These are phyloP conservation scores for Periparus ater DNA, from an alignment of 2,797 vertebrate genomes.

Conservation along the genomic window DNA sequence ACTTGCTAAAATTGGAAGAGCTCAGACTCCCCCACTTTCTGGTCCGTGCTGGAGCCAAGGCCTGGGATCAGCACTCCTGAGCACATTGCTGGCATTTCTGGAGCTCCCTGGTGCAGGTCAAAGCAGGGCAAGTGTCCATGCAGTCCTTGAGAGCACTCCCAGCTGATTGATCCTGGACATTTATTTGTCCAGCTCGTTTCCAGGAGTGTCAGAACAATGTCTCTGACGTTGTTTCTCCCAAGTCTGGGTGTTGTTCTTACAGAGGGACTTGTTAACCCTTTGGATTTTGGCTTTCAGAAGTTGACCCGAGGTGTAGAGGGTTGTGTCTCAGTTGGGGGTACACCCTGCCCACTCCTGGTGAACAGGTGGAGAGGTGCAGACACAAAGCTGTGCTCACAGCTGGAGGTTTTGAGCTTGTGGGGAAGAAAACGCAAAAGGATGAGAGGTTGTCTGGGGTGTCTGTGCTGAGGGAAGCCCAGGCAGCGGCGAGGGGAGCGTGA, in stretches of 20 bases:
- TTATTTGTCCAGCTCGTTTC: neutral
- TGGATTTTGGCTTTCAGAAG: neutral
- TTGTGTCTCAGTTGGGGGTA: neutral
- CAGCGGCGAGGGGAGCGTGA: accelerated
- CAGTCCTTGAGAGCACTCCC: neutral
- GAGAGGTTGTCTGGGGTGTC: accelerated
- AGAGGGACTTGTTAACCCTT: neutral
- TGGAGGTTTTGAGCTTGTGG: neutral
- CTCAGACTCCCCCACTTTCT: neutral
- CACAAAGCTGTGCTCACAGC: accelerated
- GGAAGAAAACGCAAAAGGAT: neutral
- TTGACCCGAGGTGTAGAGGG: neutral
- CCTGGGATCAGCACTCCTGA: neutral
- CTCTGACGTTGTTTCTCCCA: neutral
- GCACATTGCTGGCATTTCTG: neutral
- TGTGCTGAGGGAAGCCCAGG: accelerated
- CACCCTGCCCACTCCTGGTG: neutral
- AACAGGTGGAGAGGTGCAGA: neutral
- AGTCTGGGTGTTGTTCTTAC: neutral
- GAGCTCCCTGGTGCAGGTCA: neutral
- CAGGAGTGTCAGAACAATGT: neutral
- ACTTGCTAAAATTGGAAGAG: neutral
- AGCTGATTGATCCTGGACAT: neutral
- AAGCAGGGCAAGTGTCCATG: neutral
- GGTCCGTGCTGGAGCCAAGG: neutral